Evolutionary conservation across 2,113 vertebrate genomes (phyloP), one percentile per base, ranked within the genome.

Genomic region (Tonatia bakeri): DNA sequence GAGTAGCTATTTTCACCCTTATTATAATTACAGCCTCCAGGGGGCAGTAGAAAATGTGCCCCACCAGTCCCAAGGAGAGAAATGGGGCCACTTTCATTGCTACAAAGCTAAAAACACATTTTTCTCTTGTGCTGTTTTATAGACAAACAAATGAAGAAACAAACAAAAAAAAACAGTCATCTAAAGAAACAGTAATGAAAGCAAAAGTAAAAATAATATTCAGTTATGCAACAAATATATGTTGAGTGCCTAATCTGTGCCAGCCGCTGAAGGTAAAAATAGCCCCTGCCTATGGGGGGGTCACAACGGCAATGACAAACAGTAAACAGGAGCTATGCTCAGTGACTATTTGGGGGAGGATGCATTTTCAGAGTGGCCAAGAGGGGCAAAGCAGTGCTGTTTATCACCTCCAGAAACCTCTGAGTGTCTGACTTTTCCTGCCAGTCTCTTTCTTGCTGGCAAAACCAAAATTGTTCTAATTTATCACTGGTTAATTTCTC

Each of bases 401-500:
- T 69, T 90, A 79, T 79, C n/a, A 77, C 40, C 75, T 45, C 2
- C 15, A 45, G 43, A 94, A 83, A 92, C 36, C 47, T 91, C 79
- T 52, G 40, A 81, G 22, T 31, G n/a, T 67, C 87, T 85, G 67
- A 73, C 12, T 94, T 69, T 92, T 80, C 24, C 52, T 70, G 45
- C 40, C n/a, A 56, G 69, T 82, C 67, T 90, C 36, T 83, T 61
- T 43, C 31, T 80, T 19, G 67, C n/a, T 16, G 69, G 12, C 50
- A 43, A 28, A 73, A 52, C 45, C 4, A 67, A 80, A 22, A 14
- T 59, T 56, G 87, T 80, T 84, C 36, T 70, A 59, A 87, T 70
- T 61, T 87, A 33, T 81, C 61, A 47, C 72, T 92, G 80, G 50
- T 90, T 94, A 40, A 81, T 69, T 96, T 94, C 87, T 79, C 14